A percentile compares a stretch with the other conserved stretches of the same genome.
phyloP scores from a whole-genome alignment of 2,113 vertebrate species.

The Vicugna pacos region DNA sequence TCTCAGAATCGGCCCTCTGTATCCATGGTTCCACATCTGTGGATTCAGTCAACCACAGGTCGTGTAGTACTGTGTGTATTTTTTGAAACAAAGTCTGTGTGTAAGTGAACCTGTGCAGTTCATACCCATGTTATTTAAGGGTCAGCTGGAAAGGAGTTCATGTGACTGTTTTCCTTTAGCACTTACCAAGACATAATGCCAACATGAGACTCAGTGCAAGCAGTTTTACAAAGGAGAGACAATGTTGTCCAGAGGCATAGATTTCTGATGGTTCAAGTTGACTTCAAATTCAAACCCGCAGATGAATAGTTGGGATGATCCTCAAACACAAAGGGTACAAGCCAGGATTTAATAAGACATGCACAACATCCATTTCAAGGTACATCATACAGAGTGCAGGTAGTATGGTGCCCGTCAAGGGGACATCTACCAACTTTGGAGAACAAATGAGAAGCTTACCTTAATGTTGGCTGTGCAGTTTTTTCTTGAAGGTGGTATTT shows the following conservation, averaged over 20 bases:
- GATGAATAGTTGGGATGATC: background rate
- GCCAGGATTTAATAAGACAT: background rate
- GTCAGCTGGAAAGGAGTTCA: background rate
- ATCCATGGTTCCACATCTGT: background rate
- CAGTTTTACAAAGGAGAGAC: background rate
- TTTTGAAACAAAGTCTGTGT: background rate
- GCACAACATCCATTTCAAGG: background rate
- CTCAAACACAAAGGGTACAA: background rate
- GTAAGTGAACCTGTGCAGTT: background rate
- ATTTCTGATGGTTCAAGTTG: background rate
- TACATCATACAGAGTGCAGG: background rate
- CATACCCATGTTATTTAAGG: background rate
- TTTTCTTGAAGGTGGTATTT: background rate
- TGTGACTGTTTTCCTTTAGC: background rate
- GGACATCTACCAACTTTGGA: background rate
- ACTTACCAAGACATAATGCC: background rate
- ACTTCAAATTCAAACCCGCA: background rate
- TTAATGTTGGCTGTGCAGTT: background rate
- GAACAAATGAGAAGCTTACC: background rate
- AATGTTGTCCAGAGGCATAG: background rate
- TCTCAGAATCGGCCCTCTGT: background rate
- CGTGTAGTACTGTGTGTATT: background rate
- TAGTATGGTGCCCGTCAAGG: background rate
- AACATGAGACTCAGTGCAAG: background rate
- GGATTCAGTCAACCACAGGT: background rate